phyloP scores from a whole-genome alignment of 2,113 vertebrate species.

The Ptilonorhynchus violaceus region DNA sequence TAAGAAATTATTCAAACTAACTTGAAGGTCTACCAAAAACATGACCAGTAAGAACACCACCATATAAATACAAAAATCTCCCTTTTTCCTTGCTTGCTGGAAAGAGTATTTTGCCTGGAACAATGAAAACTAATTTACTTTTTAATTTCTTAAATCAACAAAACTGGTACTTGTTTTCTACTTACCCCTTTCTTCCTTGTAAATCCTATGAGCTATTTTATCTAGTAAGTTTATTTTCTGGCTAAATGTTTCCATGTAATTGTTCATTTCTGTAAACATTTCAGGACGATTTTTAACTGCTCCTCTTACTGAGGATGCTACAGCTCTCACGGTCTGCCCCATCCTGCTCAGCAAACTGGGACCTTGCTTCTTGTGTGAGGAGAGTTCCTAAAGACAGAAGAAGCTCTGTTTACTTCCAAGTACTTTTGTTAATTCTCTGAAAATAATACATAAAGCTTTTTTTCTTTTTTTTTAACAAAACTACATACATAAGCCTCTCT shows the following conservation, averaged over 20 bases:
- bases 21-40: background rate
- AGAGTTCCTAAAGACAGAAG: conserved; percentile 79
- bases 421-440: background rate
- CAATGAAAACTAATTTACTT: background rate
- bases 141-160: background rate
- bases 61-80: background rate
- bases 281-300: conserved; percentile 84
- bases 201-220: conserved; percentile 91
- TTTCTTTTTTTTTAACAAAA: background rate
- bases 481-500: background rate
- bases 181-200: conserved; percentile 89
- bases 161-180: background rate
- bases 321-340: conserved; percentile 88
- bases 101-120: background rate
- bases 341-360: conserved; percentile 87
- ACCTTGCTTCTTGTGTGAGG: conserved; percentile 88
- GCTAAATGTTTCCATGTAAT: conserved; percentile 86
- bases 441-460: background rate
- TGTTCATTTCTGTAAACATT: conserved; percentile 83
- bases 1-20: background rate
- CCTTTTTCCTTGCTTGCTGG: background rate
- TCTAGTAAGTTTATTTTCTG: conserved; percentile 87
- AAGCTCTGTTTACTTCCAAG: background rate
- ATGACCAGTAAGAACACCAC: background rate
- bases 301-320: conserved; percentile 85